Conservation (phyloP, 2,888 invertebrate genomes). For the Romanomermis culicivorax region DNA sequence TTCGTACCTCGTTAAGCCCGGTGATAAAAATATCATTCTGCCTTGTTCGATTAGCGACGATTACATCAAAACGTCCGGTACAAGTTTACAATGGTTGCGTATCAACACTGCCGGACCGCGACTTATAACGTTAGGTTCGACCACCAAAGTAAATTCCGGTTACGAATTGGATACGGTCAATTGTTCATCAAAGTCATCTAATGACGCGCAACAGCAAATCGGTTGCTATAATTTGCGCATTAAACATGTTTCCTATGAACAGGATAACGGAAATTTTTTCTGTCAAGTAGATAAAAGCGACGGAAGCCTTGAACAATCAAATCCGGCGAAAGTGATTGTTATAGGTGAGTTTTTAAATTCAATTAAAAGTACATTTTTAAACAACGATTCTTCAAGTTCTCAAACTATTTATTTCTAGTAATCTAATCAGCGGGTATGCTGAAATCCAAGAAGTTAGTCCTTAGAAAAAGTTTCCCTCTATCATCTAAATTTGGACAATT, state of each 20-base stretch:
- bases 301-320: conserved; percentile 2
- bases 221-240: conserved; percentile 74
- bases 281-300: conserved; percentile 3
- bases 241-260: conserved; percentile 63
- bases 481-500: no score
- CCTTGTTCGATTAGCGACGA: background rate
- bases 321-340: conserved; percentile 3
- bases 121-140: background rate
- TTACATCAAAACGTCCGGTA: background rate
- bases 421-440: no score
- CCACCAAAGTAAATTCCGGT: background rate
- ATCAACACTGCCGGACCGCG: background rate
- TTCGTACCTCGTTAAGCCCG: background rate
- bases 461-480: no score
- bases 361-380: no score
- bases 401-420: no score
- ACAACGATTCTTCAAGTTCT: no score
- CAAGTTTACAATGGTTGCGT: background rate
- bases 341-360: no score
- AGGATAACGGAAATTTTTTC: conserved; percentile 50
- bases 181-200: no score
- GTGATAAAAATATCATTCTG: background rate
- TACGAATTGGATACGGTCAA: conserved; percentile 15
- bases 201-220: no score
- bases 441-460: no score